Evolutionary conservation across 92 coral and sea anemone genomes (phyloP).

Genomic region (Parazoanthus atlanticus): DNA sequence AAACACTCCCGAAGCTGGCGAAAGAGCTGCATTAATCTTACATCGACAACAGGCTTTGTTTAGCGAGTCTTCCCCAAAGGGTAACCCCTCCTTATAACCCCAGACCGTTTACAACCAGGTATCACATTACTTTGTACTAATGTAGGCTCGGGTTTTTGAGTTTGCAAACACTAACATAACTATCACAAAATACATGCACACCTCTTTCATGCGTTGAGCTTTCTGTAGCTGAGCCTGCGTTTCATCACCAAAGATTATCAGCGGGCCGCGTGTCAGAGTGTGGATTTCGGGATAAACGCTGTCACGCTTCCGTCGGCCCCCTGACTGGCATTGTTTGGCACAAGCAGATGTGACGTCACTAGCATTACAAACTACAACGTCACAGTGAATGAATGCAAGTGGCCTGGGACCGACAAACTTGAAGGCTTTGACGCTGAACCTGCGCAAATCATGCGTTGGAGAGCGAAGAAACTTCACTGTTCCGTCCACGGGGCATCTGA

Average conservation of each 20-base stretch:
- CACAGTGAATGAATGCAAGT: conserved; percentile 53
- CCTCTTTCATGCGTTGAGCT: not conserved
- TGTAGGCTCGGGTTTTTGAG: no score
- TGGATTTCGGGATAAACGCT: conserved; percentile 15
- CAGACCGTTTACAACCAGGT: no score
- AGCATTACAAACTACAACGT: conserved; percentile 50
- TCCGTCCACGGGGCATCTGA: conserved; percentile 45
- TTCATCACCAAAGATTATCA: not conserved
- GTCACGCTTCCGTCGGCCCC: conserved; percentile 41
- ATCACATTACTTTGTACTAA: no score
- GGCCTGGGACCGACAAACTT: conserved; percentile 55
- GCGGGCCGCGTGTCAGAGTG: conserved; percentile 32
- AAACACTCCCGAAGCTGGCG: no score
- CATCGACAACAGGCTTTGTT: no score
- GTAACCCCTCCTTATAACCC: no score
- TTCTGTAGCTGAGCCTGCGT: not conserved
- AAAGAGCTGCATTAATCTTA: no score
- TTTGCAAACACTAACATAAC: no score
- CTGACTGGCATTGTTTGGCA: conserved; percentile 45
- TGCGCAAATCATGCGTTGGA: conserved; percentile 28
- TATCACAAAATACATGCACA: not conserved
- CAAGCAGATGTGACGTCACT: conserved; percentile 40
- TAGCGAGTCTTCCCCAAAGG: no score
- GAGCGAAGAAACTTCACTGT: conserved; percentile 29
- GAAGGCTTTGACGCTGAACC: conserved; percentile 63